phyloP scores from a whole-genome alignment of 2,888 invertebrate genomes.

The Apodemia duryi region DNA sequence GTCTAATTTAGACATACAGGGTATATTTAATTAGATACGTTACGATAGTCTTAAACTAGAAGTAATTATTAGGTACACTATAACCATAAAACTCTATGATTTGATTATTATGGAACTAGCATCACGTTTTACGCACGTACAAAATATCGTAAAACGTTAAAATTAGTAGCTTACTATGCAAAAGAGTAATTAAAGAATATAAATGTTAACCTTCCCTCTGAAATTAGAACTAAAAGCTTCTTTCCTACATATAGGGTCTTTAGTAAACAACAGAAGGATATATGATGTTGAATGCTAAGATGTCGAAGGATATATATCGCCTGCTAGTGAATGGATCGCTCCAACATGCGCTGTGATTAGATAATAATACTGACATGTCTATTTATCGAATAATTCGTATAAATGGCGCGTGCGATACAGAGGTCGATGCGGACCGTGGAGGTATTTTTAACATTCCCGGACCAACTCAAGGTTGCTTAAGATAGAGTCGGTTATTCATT shows the following conservation, averaged over 20 bases:
- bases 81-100: no score
- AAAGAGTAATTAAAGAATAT: constrained; percentile 1
- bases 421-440: constrained; percentile 51
- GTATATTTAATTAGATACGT: no score
- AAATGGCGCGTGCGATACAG: constrained; percentile 40
- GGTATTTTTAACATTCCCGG: constrained; percentile 79
- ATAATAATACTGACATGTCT: constrained; percentile 34
- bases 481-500: constrained; percentile 70
- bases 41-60: no score
- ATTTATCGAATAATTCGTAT: constrained; percentile 53
- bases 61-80: no score
- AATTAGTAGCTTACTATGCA: constrained; percentile 1
- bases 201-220: constrained; percentile 2
- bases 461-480: constrained; percentile 75
- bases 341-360: constrained; percentile 28
- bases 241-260: not conserved
- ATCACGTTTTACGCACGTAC: no score
- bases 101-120: no score
- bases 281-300: not conserved
- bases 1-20: no score
- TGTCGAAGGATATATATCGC: constrained; percentile 11
- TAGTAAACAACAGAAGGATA: not conserved
- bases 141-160: no score
- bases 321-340: constrained; percentile 27
- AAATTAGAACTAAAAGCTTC: constrained; percentile 1